Evolutionary conservation across 2,797 vertebrate genomes (phyloP).

Genomic region (Urosaurus nigricauda): DNA sequence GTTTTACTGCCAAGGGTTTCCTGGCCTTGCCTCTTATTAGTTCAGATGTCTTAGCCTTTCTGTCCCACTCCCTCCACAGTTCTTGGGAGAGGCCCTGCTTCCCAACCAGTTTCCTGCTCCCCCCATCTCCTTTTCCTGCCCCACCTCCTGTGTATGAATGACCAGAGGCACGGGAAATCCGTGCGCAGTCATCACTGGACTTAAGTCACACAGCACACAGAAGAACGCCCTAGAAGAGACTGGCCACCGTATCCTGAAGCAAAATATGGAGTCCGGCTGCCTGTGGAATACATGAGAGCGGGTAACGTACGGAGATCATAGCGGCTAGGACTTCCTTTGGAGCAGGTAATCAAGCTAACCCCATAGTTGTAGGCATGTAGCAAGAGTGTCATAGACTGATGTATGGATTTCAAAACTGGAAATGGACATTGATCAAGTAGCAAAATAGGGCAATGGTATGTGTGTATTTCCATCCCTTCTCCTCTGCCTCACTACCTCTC

Average conservation of each 20-base stretch:
- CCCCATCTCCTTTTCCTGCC: slow-evolving; percentile 53
- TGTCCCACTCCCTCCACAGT: slow-evolving; percentile 30
- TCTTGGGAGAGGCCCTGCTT: slow-evolving; percentile 46
- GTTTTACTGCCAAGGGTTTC: slow-evolving; percentile 13
- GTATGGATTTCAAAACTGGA: background rate
- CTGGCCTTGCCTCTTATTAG: slow-evolving; percentile 1
- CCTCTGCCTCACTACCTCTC: background rate
- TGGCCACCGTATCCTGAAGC: slow-evolving; percentile 11
- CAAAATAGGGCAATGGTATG: background rate
- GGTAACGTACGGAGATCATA: background rate
- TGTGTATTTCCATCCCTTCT: background rate
- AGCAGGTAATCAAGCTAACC: slow-evolving; percentile 6
- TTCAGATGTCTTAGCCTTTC: slow-evolving; percentile 1
- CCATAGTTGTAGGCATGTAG: background rate
- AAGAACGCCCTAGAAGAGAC: slow-evolving; percentile 43
- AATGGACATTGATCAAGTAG: background rate
- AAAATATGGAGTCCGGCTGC: slow-evolving; percentile 40
- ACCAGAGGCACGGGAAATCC: slow-evolving; percentile 50
- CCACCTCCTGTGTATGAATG: slow-evolving; percentile 38
- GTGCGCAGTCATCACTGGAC: slow-evolving; percentile 22
- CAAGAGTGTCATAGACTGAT: background rate
- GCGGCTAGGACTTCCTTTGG: background rate
- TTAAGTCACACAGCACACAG: slow-evolving; percentile 15
- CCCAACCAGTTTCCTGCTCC: slow-evolving; percentile 50
- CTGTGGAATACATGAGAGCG: background rate